Evolutionary conservation across 1,140 invertebrate species (phyloP), one percentile per base, ranked within the genome.

Genomic region (Mylabris phalerata): DNA sequence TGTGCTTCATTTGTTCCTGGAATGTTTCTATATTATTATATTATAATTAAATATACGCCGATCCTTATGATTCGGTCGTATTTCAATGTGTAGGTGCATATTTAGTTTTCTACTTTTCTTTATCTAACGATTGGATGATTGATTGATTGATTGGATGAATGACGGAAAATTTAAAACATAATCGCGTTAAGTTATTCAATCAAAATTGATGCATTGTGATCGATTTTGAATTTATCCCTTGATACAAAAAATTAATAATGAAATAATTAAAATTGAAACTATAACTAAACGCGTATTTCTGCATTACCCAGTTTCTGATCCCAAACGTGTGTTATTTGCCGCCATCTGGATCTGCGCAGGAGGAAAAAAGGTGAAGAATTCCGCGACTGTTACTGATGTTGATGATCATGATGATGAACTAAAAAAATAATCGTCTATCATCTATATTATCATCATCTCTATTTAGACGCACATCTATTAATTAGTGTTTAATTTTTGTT

Each of bases 291-390:
- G 66, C 67, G 64, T 78, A 71, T 79, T 75, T 72, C 61, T 72
- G 66, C 69, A 66, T 71, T 63, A 62, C 59, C 64, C 66, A 80
- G 76, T 80, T 78, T 79, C 78, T 71, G 69, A 79, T 79, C 75
- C 66, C 68, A 70, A 67, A 66, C 63, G 67, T 73, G 72, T 74
- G 69, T 73, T 73, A 67, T 68, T 69, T 71, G 70, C 80, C 80
- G 77, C 77, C 77, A 55, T 50, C 71, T 79, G 78, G 79, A 82
- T 79, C 77, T 77, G 71, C 77, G 74, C 79, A 82, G 81, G 80
- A 84, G 82, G 81, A 83, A 81, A 82, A 83, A 83, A 84, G 82
- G 82, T 84, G 82, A 84, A 81, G 79, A 78, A 75, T 76, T 79
- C 76, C 75, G 80, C 77, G 79, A 77, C 77, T 82, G 67, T 69